Base-by-base conservation (phyloP, 37 sponge, comb jelly and placozoan species). In the Eunapius fragilis region DNA sequence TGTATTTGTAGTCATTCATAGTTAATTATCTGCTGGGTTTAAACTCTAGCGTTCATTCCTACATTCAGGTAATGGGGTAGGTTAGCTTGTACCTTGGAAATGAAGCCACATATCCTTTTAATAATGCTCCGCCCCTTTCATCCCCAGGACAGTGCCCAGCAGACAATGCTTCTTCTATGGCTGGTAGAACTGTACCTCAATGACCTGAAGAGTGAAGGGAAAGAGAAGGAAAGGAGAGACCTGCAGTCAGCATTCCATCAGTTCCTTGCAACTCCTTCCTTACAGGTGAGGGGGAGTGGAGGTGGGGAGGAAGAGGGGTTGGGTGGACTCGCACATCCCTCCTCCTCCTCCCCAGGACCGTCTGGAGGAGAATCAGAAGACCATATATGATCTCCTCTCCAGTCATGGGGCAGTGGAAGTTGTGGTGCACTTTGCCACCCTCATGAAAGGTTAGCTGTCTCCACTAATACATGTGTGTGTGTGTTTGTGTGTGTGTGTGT, bases 341-440 rank as follows among this genome's bases (percentile, higher is more conserved):
- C 24, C 58, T 48, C 69, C 32, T 49, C 32, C 3, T 82, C 12
- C 70, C 48, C 50, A 93, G 92, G 77, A 89, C 67, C 85, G 94
- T 70, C 85, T 96, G 47, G 94, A 93, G 22, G 86, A 67, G 31
- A 96, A 93, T 70, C 69, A 74, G 67, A 79, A 89, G 35, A 93
- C 93, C 37, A 81, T 93, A 26, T 96, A 96, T 79, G 94, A 93
- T 72, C 80, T 96, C 32, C 90, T 98, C 70, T 69, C 95, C 35
- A 95, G 95, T 68, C 97, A 98, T 87, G 99, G 99, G 6, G 89
- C 93, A 31, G 81, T 88, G n/a, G 92, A 92, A n/a, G 95, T 96
- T 37, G 75, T 96, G 80, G 85, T 98, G 13, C 92, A 80, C 90
- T 94, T 98, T 81, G 96, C 99, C 34, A 87, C 74, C 71, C 83